Conservation (phyloP, 2,888 invertebrate genomes). For the Caenorhabditis macrosperma region DNA sequence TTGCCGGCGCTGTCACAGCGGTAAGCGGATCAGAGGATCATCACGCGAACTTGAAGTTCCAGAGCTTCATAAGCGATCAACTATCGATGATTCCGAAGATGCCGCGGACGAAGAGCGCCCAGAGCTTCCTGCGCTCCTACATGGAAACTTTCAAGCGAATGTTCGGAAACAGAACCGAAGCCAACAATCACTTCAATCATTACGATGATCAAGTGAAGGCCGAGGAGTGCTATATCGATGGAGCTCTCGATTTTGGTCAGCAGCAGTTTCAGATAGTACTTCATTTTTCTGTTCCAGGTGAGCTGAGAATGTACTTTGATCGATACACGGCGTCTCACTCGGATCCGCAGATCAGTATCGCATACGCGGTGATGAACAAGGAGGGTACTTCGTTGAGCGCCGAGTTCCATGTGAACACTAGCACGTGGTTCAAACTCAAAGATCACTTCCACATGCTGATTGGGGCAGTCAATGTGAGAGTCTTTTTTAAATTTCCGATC, state of each 20-base stretch:
- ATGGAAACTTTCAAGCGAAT: slow-evolving; percentile 31
- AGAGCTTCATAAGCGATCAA: slow-evolving; percentile 32
- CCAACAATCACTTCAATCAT: slow-evolving; percentile 31
- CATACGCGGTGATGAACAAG: slow-evolving; percentile 19
- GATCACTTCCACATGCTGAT: slow-evolving; percentile 33
- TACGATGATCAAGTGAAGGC: slow-evolving; percentile 43
- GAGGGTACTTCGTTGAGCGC: slow-evolving; percentile 6
- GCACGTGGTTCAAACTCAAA: slow-evolving; percentile 7
- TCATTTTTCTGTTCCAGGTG: not conserved
- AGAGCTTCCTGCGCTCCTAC: slow-evolving; percentile 21
- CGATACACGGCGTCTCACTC: slow-evolving; percentile 14
- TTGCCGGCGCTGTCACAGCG: not conserved
- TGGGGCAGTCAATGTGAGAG: slow-evolving; percentile 28
- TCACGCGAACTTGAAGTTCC: too few relatives aligned
- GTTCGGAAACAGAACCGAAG: slow-evolving; percentile 11
- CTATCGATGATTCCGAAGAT: slow-evolving; percentile 33
- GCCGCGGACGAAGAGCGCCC: slow-evolving; percentile 11
- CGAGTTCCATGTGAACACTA: slow-evolving; percentile 24
- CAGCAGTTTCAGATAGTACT: not conserved
- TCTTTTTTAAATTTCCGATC: not conserved
- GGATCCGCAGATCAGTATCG: slow-evolving; percentile 17
- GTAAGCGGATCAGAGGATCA: not conserved
- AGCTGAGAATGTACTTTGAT: slow-evolving; percentile 16
- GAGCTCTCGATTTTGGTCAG: not conserved
- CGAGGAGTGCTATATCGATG: slow-evolving; percentile 12